Evolutionary conservation across 53 echinoderm and acorn worm species (phyloP).

Genomic region (Luidia sarsii): DNA sequence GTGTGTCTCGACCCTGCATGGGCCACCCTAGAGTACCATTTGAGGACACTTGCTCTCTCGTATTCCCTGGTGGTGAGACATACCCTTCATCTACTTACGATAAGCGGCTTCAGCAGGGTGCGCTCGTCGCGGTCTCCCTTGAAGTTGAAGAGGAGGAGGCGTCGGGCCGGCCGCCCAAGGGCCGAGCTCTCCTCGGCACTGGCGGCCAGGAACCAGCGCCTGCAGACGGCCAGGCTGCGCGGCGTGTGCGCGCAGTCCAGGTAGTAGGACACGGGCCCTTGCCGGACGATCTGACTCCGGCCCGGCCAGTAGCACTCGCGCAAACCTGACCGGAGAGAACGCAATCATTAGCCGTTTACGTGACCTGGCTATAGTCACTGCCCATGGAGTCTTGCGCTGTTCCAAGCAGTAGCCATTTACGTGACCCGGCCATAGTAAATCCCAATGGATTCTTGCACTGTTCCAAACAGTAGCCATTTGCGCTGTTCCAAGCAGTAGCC

Average conservation of each 20-base stretch:
- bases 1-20: too few relatives aligned
- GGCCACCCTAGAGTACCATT: too few relatives aligned
- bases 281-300: constrained; percentile 69
- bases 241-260: constrained; percentile 94
- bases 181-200: constrained; percentile 63
- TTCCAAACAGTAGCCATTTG: too few relatives aligned
- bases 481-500: too few relatives aligned
- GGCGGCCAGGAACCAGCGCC: constrained; percentile 75
- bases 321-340: constrained; percentile 68
- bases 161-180: constrained; percentile 65
- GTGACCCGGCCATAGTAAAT: too few relatives aligned
- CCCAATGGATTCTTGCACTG: too few relatives aligned
- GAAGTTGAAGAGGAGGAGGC: constrained; percentile 87
- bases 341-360: neutral
- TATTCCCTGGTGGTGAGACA: too few relatives aligned
- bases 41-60: too few relatives aligned
- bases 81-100: constrained; percentile 61
- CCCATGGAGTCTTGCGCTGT: too few relatives aligned
- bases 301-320: constrained; percentile 92
- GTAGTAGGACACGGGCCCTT: constrained; percentile 77
- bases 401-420: too few relatives aligned
- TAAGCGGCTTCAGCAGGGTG: constrained; percentile 56
- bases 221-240: constrained; percentile 84
- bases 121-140: constrained; percentile 88
- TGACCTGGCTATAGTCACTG: neutral